Evolutionary conservation across 2,113 vertebrate species (phyloP), one percentile per base, ranked within the genome.

Genomic region (Rattus rattus): DNA sequence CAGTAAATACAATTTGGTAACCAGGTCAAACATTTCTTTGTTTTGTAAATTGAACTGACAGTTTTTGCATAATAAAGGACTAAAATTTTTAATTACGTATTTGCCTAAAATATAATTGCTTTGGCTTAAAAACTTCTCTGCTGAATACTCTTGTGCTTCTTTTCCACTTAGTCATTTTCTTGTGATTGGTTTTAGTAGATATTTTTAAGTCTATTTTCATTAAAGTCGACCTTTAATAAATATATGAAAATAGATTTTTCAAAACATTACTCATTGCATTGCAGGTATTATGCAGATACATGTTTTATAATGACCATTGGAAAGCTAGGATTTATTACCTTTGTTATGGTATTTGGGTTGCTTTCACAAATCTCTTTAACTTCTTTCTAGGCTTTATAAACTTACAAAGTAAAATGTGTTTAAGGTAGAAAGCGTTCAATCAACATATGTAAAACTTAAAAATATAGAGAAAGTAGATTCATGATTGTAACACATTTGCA

Each of bases 21-120:
- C 94, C 92, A 54, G 39, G 90, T 88, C 96, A 95, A 96, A 77
- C 88, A 94, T 96, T 96, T 97, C 43, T 43, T 43, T 43, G 96
- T 95, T 96, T 96, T 97, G 96, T 97, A 97, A 98, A 98, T 95
- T 95, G 97, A 97, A 97, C 96, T 92, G 93, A 93, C 80, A 43
- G 95, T 93, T 94, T 97, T 97, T 97, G 96, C 88, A 98, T 97
- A 97, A 98, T 97, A 97, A 85, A 43, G 43, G 90, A 54, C 90
- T 97, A 90, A 97, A 97, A 97, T 97, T 75, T 87, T 43, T 43
- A 93, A 96, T 88, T 92, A 97, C 72, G 22, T 47, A 97, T 97
- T 97, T 97, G 92, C 47, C 94, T 95, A 88, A 93, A 97, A 96
- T 88, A 96, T 96, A 94, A 97, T 97, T 97, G 96, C 94, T 97